Conservation (phyloP, 2,888 invertebrate species). For the Syrphus vitripennis region DNA sequence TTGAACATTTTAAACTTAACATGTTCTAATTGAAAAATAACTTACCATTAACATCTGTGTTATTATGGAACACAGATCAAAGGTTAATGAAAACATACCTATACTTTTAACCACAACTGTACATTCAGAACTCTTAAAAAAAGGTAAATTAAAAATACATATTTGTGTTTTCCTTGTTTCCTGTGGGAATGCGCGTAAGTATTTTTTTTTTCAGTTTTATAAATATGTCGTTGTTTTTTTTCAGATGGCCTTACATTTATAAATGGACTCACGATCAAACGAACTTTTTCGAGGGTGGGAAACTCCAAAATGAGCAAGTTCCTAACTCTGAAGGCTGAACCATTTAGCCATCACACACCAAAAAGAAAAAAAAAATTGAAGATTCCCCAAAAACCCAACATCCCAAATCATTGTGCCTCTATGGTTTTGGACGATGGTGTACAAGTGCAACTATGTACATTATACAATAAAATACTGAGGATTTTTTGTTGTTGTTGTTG, state of each 20-base stretch:
- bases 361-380: conserved; percentile 3
- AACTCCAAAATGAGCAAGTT: conserved; percentile 1
- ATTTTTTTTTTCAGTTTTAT: background rate
- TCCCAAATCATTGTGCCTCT: conserved; percentile 20
- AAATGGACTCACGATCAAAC: conserved; percentile 24
- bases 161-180: conserved; percentile 45
- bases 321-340: background rate
- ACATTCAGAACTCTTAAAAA: background rate
- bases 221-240: background rate
- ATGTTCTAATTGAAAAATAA: too few relatives aligned
- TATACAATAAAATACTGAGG: background rate
- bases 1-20: too few relatives aligned
- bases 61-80: too few relatives aligned
- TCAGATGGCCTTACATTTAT: conserved; percentile 37
- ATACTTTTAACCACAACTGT: conserved; percentile 15
- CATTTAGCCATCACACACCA: too few relatives aligned
- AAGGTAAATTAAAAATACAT: conserved; percentile 5
- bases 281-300: background rate
- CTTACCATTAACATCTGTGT: too few relatives aligned
- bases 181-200: conserved; percentile 45
- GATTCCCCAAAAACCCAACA: conserved; percentile 48
- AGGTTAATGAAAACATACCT: too few relatives aligned
- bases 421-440: background rate
- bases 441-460: background rate
- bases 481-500: background rate